These are phyloP conservation scores for Tenebrosternarchus preto DNA, from an alignment of 2,113 vertebrate genomes.

Conservation along the genomic window DNA sequence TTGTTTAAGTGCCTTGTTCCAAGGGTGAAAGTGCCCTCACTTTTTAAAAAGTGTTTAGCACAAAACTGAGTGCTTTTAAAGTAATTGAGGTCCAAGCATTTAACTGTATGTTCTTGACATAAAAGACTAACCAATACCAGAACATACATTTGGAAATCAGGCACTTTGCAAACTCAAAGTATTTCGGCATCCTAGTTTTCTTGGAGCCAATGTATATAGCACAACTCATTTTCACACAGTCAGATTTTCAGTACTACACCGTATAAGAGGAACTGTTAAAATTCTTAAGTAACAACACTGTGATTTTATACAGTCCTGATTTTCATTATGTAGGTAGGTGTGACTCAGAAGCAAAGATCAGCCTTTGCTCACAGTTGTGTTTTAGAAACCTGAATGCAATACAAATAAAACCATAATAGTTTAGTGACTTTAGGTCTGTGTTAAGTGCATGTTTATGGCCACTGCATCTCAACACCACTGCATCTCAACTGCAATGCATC, in stretches of 20 bases:
- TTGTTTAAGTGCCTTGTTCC: constrained; percentile 59
- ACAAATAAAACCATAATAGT: not conserved
- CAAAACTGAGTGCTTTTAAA: not conserved
- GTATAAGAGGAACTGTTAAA: constrained; percentile 19
- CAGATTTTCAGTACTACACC: constrained; percentile 18
- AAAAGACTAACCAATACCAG: not conserved
- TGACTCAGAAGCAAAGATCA: not conserved
- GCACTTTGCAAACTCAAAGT: constrained; percentile 2
- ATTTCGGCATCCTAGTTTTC: constrained; percentile 11
- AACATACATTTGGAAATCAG: not conserved
- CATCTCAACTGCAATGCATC: constrained; percentile 10
- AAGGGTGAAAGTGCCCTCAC: not conserved
- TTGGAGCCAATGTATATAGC: constrained; percentile 33
- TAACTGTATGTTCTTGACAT: not conserved
- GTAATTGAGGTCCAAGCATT: not conserved
- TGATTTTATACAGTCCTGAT: constrained; percentile 49
- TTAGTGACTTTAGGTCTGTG: constrained; percentile 30
- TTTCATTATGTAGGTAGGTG: constrained; percentile 6
- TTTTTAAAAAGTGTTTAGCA: constrained; percentile 10
- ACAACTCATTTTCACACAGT: not conserved
- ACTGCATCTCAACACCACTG: constrained; percentile 25
- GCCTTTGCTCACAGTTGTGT: not conserved
- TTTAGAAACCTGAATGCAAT: constrained; percentile 26
- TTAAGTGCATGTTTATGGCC: constrained; percentile 58
- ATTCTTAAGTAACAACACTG: constrained; percentile 40